Evolutionary conservation across 2,797 vertebrate species (phyloP).

Genomic region (Anas capensis): DNA sequence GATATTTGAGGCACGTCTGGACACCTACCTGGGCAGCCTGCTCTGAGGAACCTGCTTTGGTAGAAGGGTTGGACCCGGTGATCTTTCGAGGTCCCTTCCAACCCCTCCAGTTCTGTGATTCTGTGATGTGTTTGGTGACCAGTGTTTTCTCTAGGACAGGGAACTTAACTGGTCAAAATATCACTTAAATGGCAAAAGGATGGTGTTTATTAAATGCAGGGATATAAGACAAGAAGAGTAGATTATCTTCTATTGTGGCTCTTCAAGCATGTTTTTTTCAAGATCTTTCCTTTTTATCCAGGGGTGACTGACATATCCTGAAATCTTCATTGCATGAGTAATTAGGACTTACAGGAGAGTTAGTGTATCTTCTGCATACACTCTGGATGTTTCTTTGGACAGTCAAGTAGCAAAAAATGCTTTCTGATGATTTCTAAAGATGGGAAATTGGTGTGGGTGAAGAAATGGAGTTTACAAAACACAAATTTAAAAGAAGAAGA

Average conservation of each 20-base stretch:
- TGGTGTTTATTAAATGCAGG: neutral
- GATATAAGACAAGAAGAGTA: neutral
- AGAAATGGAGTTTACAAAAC: neutral
- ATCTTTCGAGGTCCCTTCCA: too few species aligned
- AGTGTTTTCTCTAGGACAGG: neutral
- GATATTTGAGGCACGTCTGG: too few species aligned
- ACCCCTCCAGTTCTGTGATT: too few species aligned
- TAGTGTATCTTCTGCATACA: fast-evolving
- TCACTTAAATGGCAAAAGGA: neutral
- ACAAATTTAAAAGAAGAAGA: neutral
- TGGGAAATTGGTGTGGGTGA: fast-evolving
- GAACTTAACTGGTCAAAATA: neutral
- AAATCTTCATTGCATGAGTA: neutral
- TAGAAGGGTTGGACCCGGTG: too few species aligned
- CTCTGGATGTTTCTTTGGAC: neutral
- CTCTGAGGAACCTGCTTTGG: too few species aligned
- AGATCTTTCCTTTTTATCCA: neutral
- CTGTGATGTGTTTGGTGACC: neutral
- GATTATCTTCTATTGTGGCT: neutral
- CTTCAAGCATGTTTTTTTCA: neutral
- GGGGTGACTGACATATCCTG: neutral
- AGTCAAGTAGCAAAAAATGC: neutral
- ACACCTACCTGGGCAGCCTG: too few species aligned
- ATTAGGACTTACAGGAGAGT: fast-evolving
- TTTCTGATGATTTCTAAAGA: neutral